Evolutionary conservation across 2,888 invertebrate genomes (phyloP).

Genomic region (Slavum lentiscoides): DNA sequence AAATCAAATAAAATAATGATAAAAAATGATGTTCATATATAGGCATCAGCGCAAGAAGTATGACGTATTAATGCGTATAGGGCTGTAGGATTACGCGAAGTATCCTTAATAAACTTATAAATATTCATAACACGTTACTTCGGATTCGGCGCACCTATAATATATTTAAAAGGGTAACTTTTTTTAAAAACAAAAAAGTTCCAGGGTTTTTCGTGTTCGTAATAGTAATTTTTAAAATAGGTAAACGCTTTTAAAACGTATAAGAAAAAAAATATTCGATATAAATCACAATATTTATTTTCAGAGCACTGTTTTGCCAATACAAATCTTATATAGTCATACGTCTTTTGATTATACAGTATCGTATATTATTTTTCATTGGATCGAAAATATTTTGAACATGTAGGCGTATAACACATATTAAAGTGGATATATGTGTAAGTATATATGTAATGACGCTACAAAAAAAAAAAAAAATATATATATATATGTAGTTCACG

Average conservation of each 20-base stretch:
- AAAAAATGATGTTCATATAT: too few species aligned
- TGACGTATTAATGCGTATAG: too few species aligned
- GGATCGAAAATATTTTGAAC: not conserved
- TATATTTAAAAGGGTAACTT: slow-evolving; percentile 2
- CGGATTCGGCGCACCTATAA: not conserved
- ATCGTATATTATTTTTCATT: not conserved
- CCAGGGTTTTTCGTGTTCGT: not conserved
- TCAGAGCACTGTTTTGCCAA: not conserved
- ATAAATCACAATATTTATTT: not conserved
- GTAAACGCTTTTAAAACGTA: not conserved
- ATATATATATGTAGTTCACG: too few species aligned
- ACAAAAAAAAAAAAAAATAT: not conserved
- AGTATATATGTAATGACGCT: not conserved
- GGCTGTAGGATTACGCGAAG: not conserved
- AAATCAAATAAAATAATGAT: too few species aligned
- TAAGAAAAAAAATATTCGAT: not conserved
- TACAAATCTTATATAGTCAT: not conserved
- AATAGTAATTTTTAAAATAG: slow-evolving; percentile 13
- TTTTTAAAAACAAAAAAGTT: slow-evolving; percentile 3
- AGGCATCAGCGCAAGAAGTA: too few species aligned
- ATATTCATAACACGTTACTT: slow-evolving; percentile 6
- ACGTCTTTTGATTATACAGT: not conserved
- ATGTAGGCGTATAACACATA: too few species aligned
- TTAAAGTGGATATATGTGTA: too few species aligned
- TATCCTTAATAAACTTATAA: not conserved